Evolutionary conservation across 2,797 vertebrate genomes (phyloP), one percentile per base, ranked within the genome.

Genomic region (Lagodon rhomboides): DNA sequence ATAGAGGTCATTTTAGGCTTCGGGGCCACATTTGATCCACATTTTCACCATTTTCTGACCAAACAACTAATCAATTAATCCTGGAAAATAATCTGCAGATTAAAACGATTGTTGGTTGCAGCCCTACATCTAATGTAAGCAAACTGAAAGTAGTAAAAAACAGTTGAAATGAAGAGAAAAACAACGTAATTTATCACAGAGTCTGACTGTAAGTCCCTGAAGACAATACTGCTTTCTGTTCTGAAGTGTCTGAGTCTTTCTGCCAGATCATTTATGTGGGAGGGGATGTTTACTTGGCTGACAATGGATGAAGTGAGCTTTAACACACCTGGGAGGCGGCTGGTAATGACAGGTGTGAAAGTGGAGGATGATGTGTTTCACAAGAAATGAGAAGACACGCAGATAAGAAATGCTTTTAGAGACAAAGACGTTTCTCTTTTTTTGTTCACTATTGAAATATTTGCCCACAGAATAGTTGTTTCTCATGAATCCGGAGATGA

Each of bases 201-300:
- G 44, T 27, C 7, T 23, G 2, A 49, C 10, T 38, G 55, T 16
- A 55, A 8, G 18, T 17, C 18, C 16, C 12, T 5, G 17, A 34
- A 67, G 64, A 69, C 71, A 63, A 68, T 16, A 3, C 50, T 2
- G 27, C 70, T 56, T 51, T 56, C 27, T 63, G 16, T 20, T 41
- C 43, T 12, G 2, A 0, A 17, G 18, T 22, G 30, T 20, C 5
- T 44, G 18, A 6, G 23, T 62, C 5, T 53, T 25, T 27, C 27
- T 50, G 51, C 44, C 4, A 17, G 20, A 23, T 73, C 59, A n/a
- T 75, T 38, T 25, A 25, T 4, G 17, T 53, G 59, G 65, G 71
- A 23, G 65, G 66, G 38, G 25, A 9, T 73, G 55, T 79, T 79
- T 61, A 67, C 63, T 30, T 4, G 1, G n/a, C 54, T 15, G 54